phyloP scores from a whole-genome alignment of 2,888 invertebrate species.

The Cosmia pyralina region DNA sequence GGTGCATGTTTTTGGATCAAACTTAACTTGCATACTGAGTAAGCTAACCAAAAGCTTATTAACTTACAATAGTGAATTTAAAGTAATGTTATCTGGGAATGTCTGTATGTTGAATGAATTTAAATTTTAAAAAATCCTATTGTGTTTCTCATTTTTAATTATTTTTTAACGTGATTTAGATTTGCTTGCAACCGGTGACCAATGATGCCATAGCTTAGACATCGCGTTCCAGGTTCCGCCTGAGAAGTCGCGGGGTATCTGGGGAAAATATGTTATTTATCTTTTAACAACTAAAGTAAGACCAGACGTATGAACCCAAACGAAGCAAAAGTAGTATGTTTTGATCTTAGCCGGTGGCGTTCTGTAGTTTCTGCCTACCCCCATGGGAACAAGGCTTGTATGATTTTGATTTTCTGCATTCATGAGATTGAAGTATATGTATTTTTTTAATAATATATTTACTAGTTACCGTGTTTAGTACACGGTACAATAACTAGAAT shows the following conservation, averaged over 20 bases:
- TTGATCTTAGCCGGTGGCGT: neutral
- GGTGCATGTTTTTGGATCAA: slow-evolving; percentile 42
- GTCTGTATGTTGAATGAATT: slow-evolving; percentile 20
- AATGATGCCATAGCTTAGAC: slow-evolving; percentile 81
- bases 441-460: too few species aligned
- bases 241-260: slow-evolving; percentile 80
- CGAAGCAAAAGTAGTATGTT: neutral
- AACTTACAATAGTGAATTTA: slow-evolving; percentile 42
- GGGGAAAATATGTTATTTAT: slow-evolving; percentile 4
- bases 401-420: too few species aligned
- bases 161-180: neutral
- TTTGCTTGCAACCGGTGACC: slow-evolving; percentile 72
- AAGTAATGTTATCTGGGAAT: slow-evolving; percentile 33
- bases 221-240: slow-evolving; percentile 77
- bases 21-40: slow-evolving; percentile 31
- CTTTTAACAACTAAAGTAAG: too few species aligned
- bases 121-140: slow-evolving; percentile 1
- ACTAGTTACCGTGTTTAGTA: too few species aligned
- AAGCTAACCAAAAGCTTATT: slow-evolving; percentile 37
- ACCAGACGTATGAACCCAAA: too few species aligned
- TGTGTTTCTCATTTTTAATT: slow-evolving; percentile 3
- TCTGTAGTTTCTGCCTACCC: neutral
- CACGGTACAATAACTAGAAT: too few species aligned
- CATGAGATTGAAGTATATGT: too few species aligned
- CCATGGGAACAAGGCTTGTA: neutral